Percentiles rank a stretch among this genome's conserved stretches.
These are phyloP conservation scores for Rhyacichthys aspro DNA, from an alignment of 2,797 vertebrate species.

Conservation along the genomic window DNA sequence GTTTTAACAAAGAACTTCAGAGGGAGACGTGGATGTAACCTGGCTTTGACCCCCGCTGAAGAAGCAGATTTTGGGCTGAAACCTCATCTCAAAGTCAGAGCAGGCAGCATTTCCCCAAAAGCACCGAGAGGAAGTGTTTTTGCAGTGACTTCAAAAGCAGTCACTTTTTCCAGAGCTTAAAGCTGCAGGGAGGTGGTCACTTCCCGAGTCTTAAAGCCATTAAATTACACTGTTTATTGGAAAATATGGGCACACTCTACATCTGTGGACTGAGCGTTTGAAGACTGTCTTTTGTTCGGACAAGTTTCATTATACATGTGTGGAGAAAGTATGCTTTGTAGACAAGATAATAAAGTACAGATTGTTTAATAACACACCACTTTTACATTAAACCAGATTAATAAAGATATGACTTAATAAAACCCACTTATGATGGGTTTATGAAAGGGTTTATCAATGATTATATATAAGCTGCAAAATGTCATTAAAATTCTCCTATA, in stretches of 20 bases:
- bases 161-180: not conserved
- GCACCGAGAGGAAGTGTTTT: not conserved
- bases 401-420: no score
- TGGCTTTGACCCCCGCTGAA: conserved; percentile 25
- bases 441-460: no score
- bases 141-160: not conserved
- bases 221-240: not conserved
- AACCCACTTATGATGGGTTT: no score
- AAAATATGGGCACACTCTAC: not conserved
- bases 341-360: no score
- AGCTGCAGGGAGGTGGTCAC: not conserved
- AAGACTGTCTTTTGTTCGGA: no score
- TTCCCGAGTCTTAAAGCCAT: not conserved
- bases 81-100: conserved; percentile 12
- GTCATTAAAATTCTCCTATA: no score
- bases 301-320: no score
- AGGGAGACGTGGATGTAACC: conserved; percentile 15
- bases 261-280: no score
- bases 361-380: no score
- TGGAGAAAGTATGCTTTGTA: no score
- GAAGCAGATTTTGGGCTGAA: conserved; percentile 14
- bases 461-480: no score
- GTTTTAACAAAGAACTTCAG: conserved; percentile 11
- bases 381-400: no score
- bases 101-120: not conserved